Base-by-base conservation (phyloP, 1,140 invertebrate genomes). In the Myzus persicae region DNA sequence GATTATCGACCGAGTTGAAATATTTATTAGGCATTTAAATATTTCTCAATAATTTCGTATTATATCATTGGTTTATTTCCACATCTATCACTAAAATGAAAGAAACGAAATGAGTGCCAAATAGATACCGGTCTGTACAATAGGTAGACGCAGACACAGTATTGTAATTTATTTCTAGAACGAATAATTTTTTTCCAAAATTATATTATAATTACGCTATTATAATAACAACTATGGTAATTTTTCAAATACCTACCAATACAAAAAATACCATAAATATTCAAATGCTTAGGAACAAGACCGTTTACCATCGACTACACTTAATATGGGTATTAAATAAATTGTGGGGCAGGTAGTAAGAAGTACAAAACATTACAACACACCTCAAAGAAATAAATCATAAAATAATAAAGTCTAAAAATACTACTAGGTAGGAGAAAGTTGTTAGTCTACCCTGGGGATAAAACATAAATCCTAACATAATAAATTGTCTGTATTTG, bases 341-440 rank as follows among this genome's bases (percentile, higher is more conserved):
- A n/a, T 67, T n/a, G 11, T 67, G 59, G 31, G 59, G 4, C 31
- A 84, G 38, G 36, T 40, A 84, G 38, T 26, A 40, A 40, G 82
- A 84, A 84, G 22, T 40, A 84, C 38, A 67, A 84, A 84, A 42
- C 38, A 84, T 42, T 84, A 84, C 38, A 42, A 40, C 38, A 40
- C 36, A 84, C 38, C 38, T 84, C 82, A 84, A 40, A 40, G 38
- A 40, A 84, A 84, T 84, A 84, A 84, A 84, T 84, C 82, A 84
- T 67, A 67, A 67, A 67, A 67, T 67, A 84, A 84, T 40, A 40
- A 84, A 84, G 36, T 84, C 18, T 38, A 40, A 82, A 82, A 82
- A 38, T 54, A 82, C 14, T 38, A 38, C 82, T 40, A 38, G 82
- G 82, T 38, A 84, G 82, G 38, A 84, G 82, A 26, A 40, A 84